Evolutionary conservation across 2,888 invertebrate genomes (phyloP).

Genomic region (Tipula helvola): DNA sequence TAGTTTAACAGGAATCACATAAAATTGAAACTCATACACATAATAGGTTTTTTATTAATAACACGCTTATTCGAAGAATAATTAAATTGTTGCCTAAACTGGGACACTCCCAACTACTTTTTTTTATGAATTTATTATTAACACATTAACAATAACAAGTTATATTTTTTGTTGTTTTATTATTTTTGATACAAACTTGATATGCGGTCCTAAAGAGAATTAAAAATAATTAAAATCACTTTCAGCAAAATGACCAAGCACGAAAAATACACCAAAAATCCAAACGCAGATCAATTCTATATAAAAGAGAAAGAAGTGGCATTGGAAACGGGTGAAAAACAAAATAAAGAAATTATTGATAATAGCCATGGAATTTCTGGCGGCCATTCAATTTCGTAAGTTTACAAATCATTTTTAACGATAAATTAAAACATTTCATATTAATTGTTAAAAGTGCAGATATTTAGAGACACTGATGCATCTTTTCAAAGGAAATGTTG

Average conservation of each 20-base stretch:
- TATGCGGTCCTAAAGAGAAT: neutral
- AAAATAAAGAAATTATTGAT: neutral
- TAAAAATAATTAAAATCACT: neutral
- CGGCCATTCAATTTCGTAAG: conserved; percentile 19
- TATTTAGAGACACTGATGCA: conserved; percentile 83
- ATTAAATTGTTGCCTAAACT: too few species aligned
- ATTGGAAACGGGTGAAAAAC: neutral
- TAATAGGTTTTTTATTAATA: too few species aligned
- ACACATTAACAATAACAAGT: neutral
- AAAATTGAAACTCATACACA: too few species aligned
- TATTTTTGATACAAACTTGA: too few species aligned
- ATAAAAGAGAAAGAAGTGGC: neutral
- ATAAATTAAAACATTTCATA: neutral
- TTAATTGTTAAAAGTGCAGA: conserved; percentile 36
- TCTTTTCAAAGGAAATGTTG: conserved; percentile 91
- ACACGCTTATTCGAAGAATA: too few species aligned
- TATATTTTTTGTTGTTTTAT: neutral
- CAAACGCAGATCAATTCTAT: neutral
- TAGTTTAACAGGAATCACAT: too few species aligned
- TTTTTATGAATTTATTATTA: too few species aligned
- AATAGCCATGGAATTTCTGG: conserved; percentile 16
- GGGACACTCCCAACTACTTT: too few species aligned
- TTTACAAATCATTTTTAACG: neutral
- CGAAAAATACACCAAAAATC: neutral
- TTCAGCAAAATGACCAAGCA: neutral